Conservation (phyloP, 2,113 vertebrate genomes). For the Trochalopteron elliotii region DNA sequence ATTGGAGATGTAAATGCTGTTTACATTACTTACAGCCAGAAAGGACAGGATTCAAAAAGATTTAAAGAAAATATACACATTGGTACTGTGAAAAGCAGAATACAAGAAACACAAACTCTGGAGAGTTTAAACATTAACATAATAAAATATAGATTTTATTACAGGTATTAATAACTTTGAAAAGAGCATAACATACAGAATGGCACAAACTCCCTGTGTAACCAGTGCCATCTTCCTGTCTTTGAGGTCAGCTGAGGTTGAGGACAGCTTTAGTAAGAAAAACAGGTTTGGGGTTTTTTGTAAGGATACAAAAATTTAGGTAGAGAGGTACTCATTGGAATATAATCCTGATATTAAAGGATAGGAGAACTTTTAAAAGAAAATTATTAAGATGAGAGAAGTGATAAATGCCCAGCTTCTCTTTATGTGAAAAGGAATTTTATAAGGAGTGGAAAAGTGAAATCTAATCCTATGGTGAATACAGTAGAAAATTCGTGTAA, state of each 20-base stretch:
- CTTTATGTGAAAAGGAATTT: background rate
- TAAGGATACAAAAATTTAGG: background rate
- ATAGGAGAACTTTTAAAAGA: background rate
- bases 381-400: background rate
- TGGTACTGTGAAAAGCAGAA: background rate
- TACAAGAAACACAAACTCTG: background rate
- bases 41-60: background rate
- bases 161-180: background rate
- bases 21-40: background rate
- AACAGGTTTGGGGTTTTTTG: background rate
- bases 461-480: background rate
- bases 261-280: background rate
- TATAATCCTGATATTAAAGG: background rate
- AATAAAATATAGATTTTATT: background rate
- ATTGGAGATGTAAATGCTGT: background rate
- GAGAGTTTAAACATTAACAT: background rate
- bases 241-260: background rate
- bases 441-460: background rate
- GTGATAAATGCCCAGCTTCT: background rate
- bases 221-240: background rate
- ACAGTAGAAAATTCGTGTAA: background rate
- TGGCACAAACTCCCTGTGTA: background rate
- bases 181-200: background rate
- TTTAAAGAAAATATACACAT: background rate
- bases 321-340: background rate